Evolutionary conservation across 2,797 vertebrate species (phyloP).

Genomic region (Ctenochaetus hawaiiensis): DNA sequence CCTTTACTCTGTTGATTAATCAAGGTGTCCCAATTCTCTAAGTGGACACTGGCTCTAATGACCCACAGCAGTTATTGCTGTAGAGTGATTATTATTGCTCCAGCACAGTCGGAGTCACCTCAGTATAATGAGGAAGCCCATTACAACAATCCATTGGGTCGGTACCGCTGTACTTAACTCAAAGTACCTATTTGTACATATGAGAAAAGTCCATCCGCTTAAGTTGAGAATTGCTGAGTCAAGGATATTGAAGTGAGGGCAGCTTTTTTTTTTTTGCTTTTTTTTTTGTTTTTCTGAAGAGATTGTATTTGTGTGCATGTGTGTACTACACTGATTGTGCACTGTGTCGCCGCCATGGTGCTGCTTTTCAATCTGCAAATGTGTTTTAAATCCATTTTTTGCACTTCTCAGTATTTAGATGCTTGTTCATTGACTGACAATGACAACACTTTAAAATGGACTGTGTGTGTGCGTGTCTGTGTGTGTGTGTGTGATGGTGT

Average conservation of each 20-base stretch:
- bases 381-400: slow-evolving; percentile 24
- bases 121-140: slow-evolving; percentile 48
- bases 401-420: slow-evolving; percentile 1
- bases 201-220: slow-evolving; percentile 13
- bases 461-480: too few relatives aligned
- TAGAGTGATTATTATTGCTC: slow-evolving; percentile 47
- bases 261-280: not conserved
- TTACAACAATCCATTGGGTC: slow-evolving; percentile 32
- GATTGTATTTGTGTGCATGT: not conserved
- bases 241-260: slow-evolving; percentile 6
- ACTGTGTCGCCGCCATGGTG: not conserved
- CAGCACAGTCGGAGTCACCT: slow-evolving; percentile 32
- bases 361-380: slow-evolving; percentile 24
- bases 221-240: slow-evolving; percentile 23
- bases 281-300: not conserved
- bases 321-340: not conserved
- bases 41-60: slow-evolving; percentile 55
- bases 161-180: slow-evolving; percentile 7
- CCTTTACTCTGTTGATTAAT: slow-evolving; percentile 45
- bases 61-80: slow-evolving; percentile 40
- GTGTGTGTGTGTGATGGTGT: too few relatives aligned
- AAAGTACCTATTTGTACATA: slow-evolving; percentile 35
- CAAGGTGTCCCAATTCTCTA: slow-evolving; percentile 22
- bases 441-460: not conserved
- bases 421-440: not conserved